Conservation (phyloP, 2,797 vertebrate species). For the Alectoris magna region DNA sequence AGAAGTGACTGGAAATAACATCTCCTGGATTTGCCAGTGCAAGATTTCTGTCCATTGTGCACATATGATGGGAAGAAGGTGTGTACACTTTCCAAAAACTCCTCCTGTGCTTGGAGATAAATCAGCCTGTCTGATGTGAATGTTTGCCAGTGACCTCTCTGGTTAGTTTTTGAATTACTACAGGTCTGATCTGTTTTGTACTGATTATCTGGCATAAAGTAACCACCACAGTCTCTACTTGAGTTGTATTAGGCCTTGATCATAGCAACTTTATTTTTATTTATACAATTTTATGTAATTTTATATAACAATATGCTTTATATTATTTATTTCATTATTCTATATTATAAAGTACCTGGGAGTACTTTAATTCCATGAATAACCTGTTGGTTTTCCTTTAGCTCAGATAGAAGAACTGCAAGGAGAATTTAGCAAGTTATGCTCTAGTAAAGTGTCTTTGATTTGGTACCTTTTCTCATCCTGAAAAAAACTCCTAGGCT, state of each 20-base stretch:
- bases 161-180: background rate
- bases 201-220: background rate
- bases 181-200: background rate
- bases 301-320: too few relatives aligned
- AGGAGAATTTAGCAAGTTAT: background rate
- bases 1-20: background rate
- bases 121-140: background rate
- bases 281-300: too few relatives aligned
- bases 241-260: background rate
- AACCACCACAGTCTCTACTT: background rate
- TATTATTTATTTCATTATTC: too few relatives aligned
- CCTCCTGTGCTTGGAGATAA: background rate
- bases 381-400: background rate
- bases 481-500: background rate
- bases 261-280: background rate
- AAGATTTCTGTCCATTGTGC: background rate
- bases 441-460: background rate
- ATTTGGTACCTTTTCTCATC: background rate
- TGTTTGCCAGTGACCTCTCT: background rate
- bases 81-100: background rate
- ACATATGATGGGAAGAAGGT: background rate
- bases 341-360: background rate
- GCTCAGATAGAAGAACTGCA: background rate
- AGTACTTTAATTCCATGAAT: background rate
- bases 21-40: background rate